Evolutionary conservation across 2,797 vertebrate genomes (phyloP), one percentile per base, ranked within the genome.

Genomic region (Gymnoscopelus microlampas): DNA sequence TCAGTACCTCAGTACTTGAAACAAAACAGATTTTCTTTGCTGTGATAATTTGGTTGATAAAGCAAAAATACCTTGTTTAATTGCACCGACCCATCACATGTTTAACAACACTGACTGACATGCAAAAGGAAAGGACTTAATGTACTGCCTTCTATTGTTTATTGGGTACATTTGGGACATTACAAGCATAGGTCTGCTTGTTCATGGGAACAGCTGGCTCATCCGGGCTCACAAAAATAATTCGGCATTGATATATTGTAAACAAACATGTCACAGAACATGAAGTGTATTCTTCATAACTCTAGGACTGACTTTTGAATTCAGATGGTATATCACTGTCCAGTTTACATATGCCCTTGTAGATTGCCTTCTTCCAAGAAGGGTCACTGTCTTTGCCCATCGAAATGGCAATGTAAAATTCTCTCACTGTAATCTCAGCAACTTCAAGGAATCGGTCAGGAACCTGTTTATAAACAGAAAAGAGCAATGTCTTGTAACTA

Each of bases 291-390:
- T 48, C 66, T 65, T 47, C 13, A 49, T 39, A 23, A 13, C 54
- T 59, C 54, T 84, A 91, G 63, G 66, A 72, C 2, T 89, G 72
- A 5, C 81, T 90, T 85, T 93, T 96, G 89, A 97, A 96, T 49
- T 86, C 89, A 58, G 93, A 91, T 0, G 97, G 96, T 47, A 97
- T 91, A 3, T 96, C 92, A 13, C 94, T 93, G 90, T 98, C 97
- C 84, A 98, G 91, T 90, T 97, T 98, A 50, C 96, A 96, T 92
- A 98, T 98, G 7, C 97, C 95, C 91, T 97, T 98, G 91, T 98
- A 98, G 91, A 98, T 98, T 6, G 94, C 90, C 88, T 98, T 98
- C 92, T 98, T 98, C 97, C 97, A 98, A 63, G 96, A 97, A 3
- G 96, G 95, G 71, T 98, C 95, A 0, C 86, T 82, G 0, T 98